Evolutionary conservation across 2,797 vertebrate genomes (phyloP).

Genomic region (Enteromius mattozi): DNA sequence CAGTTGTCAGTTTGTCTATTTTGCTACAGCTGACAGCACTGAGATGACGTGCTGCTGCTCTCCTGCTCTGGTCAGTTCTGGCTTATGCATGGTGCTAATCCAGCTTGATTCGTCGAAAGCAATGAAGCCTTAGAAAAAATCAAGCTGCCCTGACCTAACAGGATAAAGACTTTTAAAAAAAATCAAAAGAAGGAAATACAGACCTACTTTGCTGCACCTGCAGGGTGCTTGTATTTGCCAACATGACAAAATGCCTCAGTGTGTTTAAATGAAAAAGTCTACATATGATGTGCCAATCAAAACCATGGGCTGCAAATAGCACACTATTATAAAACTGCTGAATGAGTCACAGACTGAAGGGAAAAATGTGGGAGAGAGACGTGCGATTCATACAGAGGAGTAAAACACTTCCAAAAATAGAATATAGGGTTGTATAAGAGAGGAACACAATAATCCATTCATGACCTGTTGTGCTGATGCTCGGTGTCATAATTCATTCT

Average conservation of each 20-base stretch:
- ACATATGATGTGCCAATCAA: slow-evolving; percentile 39
- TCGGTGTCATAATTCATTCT: slow-evolving; percentile 14
- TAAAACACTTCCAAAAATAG: slow-evolving; percentile 49
- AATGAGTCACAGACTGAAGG: slow-evolving; percentile 52
- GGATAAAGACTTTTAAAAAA: background rate
- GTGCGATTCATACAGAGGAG: slow-evolving; percentile 44
- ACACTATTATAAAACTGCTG: slow-evolving; percentile 32
- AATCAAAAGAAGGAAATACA: background rate
- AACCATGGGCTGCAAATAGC: slow-evolving; percentile 19
- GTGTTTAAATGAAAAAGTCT: slow-evolving; percentile 11
- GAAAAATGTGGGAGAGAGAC: slow-evolving; percentile 33
- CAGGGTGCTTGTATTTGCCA: background rate
- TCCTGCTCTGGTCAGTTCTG: background rate
- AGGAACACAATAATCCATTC: slow-evolving; percentile 26
- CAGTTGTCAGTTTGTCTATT: background rate
- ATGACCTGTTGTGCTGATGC: slow-evolving; percentile 28
- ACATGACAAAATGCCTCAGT: background rate
- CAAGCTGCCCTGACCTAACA: background rate
- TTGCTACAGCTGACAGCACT: background rate
- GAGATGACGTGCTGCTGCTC: background rate
- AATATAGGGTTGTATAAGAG: slow-evolving; percentile 26
- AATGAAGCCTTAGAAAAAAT: background rate
- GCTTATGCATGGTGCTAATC: background rate
- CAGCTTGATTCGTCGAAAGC: background rate
- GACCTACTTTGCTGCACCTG: background rate